phyloP scores from a whole-genome alignment of 2,113 vertebrate genomes.

The Erinaceus europaeus region DNA sequence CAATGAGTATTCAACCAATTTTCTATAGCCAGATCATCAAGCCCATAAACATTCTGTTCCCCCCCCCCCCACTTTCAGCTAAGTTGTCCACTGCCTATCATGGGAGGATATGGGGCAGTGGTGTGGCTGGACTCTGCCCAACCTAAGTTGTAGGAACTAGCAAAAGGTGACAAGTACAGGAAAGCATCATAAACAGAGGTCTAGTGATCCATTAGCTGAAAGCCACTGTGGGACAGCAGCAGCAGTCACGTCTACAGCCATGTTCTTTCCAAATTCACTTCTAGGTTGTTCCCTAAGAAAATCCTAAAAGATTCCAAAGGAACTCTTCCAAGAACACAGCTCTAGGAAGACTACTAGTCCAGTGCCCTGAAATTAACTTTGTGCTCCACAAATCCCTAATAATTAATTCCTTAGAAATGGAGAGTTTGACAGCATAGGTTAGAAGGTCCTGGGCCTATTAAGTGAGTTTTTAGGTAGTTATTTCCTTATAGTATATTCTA shows the following conservation, averaged over 20 bases:
- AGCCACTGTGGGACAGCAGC: not conserved
- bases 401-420: not conserved
- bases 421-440: not conserved
- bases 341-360: not conserved
- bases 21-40: not conserved
- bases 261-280: not conserved
- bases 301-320: not conserved
- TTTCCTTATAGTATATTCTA: not conserved
- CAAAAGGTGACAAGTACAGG: not conserved
- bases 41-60: not conserved
- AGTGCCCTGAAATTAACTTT: not conserved
- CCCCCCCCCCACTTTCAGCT: not conserved
- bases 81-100: not conserved
- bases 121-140: not conserved
- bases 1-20: not conserved
- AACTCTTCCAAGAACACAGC: not conserved
- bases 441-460: not conserved
- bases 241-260: not conserved
- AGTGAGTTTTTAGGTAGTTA: not conserved
- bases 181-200: not conserved
- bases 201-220: not conserved
- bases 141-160: not conserved
- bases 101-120: not conserved
- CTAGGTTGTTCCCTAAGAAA: not conserved
- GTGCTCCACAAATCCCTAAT: not conserved